These are phyloP conservation scores for Drosophila mauritiana DNA, from an alignment of 1,140 invertebrate species.

Conservation along the genomic window DNA sequence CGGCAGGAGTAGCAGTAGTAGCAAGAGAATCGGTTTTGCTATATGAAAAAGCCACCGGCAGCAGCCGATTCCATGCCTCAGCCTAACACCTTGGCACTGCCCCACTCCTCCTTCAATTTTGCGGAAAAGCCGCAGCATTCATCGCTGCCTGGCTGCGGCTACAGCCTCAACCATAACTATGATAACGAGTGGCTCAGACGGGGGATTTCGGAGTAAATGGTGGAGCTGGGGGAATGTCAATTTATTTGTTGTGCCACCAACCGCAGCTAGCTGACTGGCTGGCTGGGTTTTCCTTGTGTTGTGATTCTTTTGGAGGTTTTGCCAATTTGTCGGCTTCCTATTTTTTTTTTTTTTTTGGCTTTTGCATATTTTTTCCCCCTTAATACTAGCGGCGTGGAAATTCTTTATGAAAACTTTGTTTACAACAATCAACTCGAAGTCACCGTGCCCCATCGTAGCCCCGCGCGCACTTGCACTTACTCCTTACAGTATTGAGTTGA, in stretches of 20 bases:
- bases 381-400: slow-evolving; percentile 45
- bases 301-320: slow-evolving; percentile 64
- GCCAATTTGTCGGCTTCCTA: slow-evolving; percentile 76
- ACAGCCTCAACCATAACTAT: slow-evolving; percentile 59
- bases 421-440: slow-evolving; percentile 67
- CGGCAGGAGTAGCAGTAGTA: slow-evolving; percentile 8
- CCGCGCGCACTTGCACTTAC: slow-evolving; percentile 29
- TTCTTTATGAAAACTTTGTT: slow-evolving; percentile 81
- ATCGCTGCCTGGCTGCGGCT: slow-evolving; percentile 61
- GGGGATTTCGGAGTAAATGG: neutral
- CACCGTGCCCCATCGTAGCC: slow-evolving; percentile 1
- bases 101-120: neutral
- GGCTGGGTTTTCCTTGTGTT: slow-evolving; percentile 26
- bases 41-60: slow-evolving; percentile 5
- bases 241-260: slow-evolving; percentile 75
- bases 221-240: slow-evolving; percentile 57
- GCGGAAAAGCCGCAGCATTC: slow-evolving; percentile 66
- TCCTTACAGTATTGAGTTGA: slow-evolving; percentile 68
- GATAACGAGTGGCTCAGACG: slow-evolving; percentile 43
- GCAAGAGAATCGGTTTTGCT: neutral
- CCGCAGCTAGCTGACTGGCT: slow-evolving; percentile 34
- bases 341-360: neutral
- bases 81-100: slow-evolving; percentile 55
- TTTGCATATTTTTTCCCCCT: slow-evolving; percentile 36
- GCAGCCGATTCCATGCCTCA: slow-evolving; percentile 29